Conservation (phyloP, 2,113 vertebrate genomes). For the Nicator chloris region DNA sequence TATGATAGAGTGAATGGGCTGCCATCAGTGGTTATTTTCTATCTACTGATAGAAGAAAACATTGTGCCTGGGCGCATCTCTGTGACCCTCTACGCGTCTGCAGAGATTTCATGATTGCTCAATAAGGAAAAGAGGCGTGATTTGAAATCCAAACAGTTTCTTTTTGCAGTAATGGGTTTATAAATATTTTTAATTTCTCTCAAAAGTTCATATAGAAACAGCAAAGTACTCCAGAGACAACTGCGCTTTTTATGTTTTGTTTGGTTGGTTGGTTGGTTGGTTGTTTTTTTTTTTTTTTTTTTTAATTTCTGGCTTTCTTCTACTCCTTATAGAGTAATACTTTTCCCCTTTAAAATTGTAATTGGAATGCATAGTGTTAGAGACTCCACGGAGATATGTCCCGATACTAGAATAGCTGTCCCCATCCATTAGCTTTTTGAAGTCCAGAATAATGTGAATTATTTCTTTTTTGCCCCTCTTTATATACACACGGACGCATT, state of each 20-base stretch:
- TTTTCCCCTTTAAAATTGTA: neutral
- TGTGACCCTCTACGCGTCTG: neutral
- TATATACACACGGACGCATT: neutral
- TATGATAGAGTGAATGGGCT: neutral
- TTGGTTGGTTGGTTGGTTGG: too few species aligned
- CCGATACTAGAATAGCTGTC: neutral
- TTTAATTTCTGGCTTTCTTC: too few species aligned
- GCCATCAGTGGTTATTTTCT: neutral
- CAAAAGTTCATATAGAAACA: neutral
- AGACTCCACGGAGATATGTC: neutral
- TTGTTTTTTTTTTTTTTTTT: fast-evolving
- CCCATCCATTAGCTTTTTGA: neutral
- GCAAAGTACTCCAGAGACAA: neutral
- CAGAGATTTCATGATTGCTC: neutral
- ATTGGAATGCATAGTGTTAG: neutral
- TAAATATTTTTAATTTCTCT: neutral
- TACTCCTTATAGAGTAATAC: neutral
- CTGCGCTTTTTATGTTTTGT: fast-evolving
- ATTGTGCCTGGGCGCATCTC: neutral
- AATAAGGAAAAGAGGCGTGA: neutral
- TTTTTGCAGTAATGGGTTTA: neutral
- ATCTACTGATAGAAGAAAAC: neutral
- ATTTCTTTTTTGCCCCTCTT: neutral
- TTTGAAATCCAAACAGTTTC: neutral
- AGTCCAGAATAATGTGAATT: neutral